A percentile compares a stretch with the other conserved stretches of the same genome.
These are phyloP conservation scores for Acrocephalus arundinaceus DNA, from an alignment of 2,113 vertebrate genomes.

Conservation along the genomic window DNA sequence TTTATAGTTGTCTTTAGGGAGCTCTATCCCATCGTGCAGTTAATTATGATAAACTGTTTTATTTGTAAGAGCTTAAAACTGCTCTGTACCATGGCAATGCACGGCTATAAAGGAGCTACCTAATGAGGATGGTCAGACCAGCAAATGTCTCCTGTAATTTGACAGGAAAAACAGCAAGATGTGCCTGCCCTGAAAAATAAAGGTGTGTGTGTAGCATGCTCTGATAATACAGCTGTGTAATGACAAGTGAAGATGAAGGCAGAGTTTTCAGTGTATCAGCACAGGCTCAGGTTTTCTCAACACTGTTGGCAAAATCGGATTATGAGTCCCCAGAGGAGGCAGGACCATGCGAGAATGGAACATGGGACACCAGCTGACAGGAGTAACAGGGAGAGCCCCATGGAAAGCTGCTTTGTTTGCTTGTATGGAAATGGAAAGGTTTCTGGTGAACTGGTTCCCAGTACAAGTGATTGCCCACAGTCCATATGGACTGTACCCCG, in stretches of 20 bases:
- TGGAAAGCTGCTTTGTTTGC: not conserved
- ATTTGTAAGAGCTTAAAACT: slow-evolving; percentile 35
- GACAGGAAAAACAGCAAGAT: not conserved
- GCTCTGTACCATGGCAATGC: not conserved
- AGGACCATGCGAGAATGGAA: not conserved
- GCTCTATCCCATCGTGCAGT: not conserved
- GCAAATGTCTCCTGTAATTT: not conserved
- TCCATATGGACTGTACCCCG: not conserved
- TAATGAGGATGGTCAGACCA: not conserved
- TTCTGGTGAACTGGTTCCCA: not conserved
- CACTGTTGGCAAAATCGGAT: not conserved
- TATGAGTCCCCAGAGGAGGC: not conserved
- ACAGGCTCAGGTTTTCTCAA: not conserved
- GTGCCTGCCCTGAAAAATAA: not conserved
- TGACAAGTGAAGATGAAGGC: not conserved
- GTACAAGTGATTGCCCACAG: not conserved
- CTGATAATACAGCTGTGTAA: not conserved
- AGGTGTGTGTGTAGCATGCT: not conserved
- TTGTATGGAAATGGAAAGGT: not conserved
- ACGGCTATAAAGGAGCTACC: not conserved
- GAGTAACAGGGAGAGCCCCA: not conserved
- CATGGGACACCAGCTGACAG: not conserved
- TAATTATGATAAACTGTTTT: slow-evolving; percentile 61
- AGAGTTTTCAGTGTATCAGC: not conserved
- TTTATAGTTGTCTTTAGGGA: slow-evolving; percentile 53